Conservation (phyloP, 2,113 vertebrate genomes). For the Willisornis vidua region DNA sequence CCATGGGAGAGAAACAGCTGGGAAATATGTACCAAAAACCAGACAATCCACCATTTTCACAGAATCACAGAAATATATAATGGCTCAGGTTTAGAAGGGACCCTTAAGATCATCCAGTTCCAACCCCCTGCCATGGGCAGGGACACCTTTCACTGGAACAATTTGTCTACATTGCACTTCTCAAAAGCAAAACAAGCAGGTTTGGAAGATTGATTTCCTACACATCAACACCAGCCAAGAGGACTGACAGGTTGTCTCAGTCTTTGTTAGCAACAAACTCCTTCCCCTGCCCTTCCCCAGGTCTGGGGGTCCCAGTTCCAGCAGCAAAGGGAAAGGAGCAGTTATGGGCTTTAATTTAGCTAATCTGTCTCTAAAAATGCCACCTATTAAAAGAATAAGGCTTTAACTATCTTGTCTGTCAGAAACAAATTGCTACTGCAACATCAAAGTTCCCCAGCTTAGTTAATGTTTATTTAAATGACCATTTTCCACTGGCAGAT, state of each 20-base stretch:
- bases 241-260: accelerated
- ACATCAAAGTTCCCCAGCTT: neutral
- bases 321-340: neutral
- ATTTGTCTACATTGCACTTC: accelerated
- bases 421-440: neutral
- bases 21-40: accelerated
- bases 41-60: accelerated
- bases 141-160: neutral
- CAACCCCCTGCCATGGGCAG: neutral
- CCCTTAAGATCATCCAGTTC: neutral
- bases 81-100: accelerated
- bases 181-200: accelerated
- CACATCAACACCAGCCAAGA: accelerated
- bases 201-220: neutral
- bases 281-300: neutral
- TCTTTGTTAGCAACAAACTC: neutral
- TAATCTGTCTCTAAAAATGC: neutral
- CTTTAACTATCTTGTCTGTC: neutral
- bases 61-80: neutral
- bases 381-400: neutral
- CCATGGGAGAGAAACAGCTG: neutral
- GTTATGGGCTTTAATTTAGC: neutral
- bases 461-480: slow-evolving; percentile 52
- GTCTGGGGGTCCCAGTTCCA: neutral
- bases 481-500: slow-evolving; percentile 5